phyloP scores from a whole-genome alignment of 2,888 invertebrate genomes.

The Falcaria lacertinaria region DNA sequence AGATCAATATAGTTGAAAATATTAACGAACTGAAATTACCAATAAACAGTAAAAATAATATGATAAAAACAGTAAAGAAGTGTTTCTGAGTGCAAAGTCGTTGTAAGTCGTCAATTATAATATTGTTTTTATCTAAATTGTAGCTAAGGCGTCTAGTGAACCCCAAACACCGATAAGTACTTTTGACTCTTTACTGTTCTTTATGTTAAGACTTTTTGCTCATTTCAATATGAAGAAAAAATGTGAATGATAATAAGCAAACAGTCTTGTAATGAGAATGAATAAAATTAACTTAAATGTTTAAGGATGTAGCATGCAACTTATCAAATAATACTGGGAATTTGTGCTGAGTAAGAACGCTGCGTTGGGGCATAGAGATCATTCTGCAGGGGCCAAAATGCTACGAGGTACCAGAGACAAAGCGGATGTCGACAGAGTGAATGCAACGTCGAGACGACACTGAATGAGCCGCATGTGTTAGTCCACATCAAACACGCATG shows the following conservation, averaged over 20 bases:
- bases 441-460: conserved; percentile 48
- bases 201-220: conserved; percentile 51
- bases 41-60: conserved; percentile 29
- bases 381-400: conserved; percentile 68
- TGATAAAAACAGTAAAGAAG: conserved; percentile 56
- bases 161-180: conserved; percentile 30
- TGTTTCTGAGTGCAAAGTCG: conserved; percentile 2
- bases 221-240: conserved; percentile 5
- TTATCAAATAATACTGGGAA: conserved; percentile 46
- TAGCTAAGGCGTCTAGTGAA: conserved; percentile 16
- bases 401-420: conserved; percentile 67
- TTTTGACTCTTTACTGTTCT: conserved; percentile 42
- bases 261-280: conserved; percentile 25
- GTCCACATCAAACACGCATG: conserved; percentile 68
- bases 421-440: conserved; percentile 65
- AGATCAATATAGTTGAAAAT: conserved; percentile 17
- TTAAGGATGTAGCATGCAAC: conserved; percentile 64
- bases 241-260: conserved; percentile 23
- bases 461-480: conserved; percentile 58
- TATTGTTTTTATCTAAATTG: neutral
- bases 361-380: conserved; percentile 55
- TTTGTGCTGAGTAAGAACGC: conserved; percentile 63
- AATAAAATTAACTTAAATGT: conserved; percentile 47
- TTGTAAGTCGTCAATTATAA: conserved; percentile 9
- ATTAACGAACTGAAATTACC: conserved; percentile 25